Conservation (phyloP, 2,888 invertebrate genomes). For the Hemaris fuciformis region DNA sequence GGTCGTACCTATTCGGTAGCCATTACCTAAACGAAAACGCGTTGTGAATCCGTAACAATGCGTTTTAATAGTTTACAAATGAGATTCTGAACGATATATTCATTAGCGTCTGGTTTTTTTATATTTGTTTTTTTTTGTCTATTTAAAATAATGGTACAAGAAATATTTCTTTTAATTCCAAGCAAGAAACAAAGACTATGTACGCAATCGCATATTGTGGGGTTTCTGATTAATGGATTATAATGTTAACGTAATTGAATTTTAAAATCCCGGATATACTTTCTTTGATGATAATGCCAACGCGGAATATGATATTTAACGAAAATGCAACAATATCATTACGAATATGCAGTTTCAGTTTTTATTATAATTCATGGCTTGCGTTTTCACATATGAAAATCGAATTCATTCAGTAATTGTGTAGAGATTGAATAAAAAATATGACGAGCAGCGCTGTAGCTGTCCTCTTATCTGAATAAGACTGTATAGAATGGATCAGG, state of each 20-base stretch:
- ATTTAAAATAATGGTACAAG: background rate
- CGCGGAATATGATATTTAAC: background rate
- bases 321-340: background rate
- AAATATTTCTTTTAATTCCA: background rate
- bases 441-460: too few relatives aligned
- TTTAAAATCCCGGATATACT: background rate
- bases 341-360: too few relatives aligned
- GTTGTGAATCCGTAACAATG: background rate
- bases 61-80: constrained; percentile 2
- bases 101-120: constrained; percentile 6
- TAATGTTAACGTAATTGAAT: background rate
- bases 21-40: constrained; percentile 5
- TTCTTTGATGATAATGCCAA: background rate
- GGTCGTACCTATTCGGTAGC: background rate
- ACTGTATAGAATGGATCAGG: too few relatives aligned
- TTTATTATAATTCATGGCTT: too few relatives aligned
- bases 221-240: background rate
- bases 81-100: constrained; percentile 22
- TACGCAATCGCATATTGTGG: background rate
- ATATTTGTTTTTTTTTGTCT: background rate
- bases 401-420: too few relatives aligned
- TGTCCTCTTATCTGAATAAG: too few relatives aligned
- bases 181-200: background rate
- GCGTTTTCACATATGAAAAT: too few relatives aligned
- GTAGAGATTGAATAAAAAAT: too few relatives aligned